phyloP scores from a whole-genome alignment of 2,888 invertebrate genomes.

The Polietes domitor region DNA sequence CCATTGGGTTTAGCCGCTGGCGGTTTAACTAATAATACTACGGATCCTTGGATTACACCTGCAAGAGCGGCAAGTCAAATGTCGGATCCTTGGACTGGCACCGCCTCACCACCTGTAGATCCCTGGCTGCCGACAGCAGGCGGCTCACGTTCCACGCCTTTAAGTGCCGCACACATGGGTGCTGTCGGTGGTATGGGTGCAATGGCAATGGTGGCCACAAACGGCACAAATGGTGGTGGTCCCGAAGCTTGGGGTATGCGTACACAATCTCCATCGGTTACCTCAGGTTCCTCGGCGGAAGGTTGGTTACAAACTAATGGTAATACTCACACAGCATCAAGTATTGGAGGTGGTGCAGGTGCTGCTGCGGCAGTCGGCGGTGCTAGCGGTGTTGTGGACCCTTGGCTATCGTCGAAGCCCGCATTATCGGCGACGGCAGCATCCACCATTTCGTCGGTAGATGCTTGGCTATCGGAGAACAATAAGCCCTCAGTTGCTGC shows the following conservation, averaged over 20 bases:
- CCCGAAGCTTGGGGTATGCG: conserved; percentile 77
- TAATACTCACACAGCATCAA: conserved; percentile 44
- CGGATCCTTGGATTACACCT: conserved; percentile 90
- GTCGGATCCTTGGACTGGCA: conserved; percentile 80
- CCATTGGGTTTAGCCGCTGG: conserved; percentile 79
- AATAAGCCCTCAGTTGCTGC: conserved; percentile 61
- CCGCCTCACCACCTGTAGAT: conserved; percentile 78
- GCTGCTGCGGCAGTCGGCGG: conserved; percentile 71
- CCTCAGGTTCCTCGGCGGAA: conserved; percentile 80
- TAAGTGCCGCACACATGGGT: conserved; percentile 72
- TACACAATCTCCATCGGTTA: conserved; percentile 80
- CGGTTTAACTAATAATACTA: conserved; percentile 69
- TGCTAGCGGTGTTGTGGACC: conserved; percentile 71
- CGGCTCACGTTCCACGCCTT: conserved; percentile 65
- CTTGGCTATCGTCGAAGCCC: conserved; percentile 76
- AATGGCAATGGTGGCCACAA: conserved; percentile 49
- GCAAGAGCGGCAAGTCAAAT: conserved; percentile 83
- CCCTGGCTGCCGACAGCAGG: conserved; percentile 78
- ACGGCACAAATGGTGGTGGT: conserved; percentile 70
- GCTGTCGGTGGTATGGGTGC: conserved; percentile 62
- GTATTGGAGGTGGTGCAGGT: conserved; percentile 39
- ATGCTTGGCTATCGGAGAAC: conserved; percentile 77
- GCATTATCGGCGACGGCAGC: conserved; percentile 68
- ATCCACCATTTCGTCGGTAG: conserved; percentile 69
- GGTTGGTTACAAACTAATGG: conserved; percentile 80